Percentiles rank a stretch among this genome's conserved stretches.
Conservation (phyloP, 1,140 invertebrate genomes). For the Neotoxoptera formosana region DNA sequence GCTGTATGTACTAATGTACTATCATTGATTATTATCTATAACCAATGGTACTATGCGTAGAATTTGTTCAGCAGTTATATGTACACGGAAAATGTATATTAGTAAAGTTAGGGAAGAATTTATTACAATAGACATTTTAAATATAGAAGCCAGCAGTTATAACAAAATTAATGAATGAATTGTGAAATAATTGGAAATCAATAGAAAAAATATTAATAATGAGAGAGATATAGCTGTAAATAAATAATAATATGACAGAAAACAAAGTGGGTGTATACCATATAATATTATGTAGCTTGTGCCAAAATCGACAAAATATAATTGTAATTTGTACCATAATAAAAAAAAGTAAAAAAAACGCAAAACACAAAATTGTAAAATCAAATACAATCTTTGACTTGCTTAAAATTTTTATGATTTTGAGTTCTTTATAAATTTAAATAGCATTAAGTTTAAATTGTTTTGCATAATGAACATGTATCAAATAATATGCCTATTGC, state of each 20-base stretch:
- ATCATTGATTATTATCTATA: too few species aligned
- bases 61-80: background rate
- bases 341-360: background rate
- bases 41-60: too few species aligned
- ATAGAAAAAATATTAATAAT: background rate
- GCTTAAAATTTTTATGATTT: background rate
- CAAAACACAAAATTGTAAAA: background rate
- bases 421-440: background rate
- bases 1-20: background rate
- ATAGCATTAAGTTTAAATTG: background rate
- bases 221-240: background rate
- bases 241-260: background rate
- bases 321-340: background rate
- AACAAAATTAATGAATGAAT: background rate
- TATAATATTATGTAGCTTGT: too few species aligned
- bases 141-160: background rate
- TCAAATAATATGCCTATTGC: background rate
- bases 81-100: background rate
- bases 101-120: background rate
- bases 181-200: background rate
- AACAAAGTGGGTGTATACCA: too few species aligned
- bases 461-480: background rate
- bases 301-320: background rate
- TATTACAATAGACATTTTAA: background rate
- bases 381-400: background rate